phyloP scores from a whole-genome alignment of 2,113 vertebrate genomes.

The Oryctolagus cuniculus region mOryCun1.1 NC_091438.1:105536001-105536500 shows the following conservation, averaged over 20 bases:
- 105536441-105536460: not conserved
- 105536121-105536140: no score
- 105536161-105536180: not conserved
- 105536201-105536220: not conserved
- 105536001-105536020: no score
- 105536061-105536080: no score
- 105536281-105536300: not conserved
- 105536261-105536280: not conserved
- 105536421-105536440: not conserved
- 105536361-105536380: not conserved
- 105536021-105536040: no score
- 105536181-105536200: not conserved
- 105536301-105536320: not conserved
- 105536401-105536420: not conserved
- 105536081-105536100: no score
- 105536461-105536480: slow-evolving; percentile 11
- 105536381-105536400: not conserved
- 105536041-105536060: no score
- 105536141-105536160: no score
- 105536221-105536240: not conserved
- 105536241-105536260: slow-evolving; percentile 34
- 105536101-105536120: no score
- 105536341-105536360: not conserved
- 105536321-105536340: slow-evolving; percentile 10
- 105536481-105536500: not conserved